phyloP scores from a whole-genome alignment of 2,797 vertebrate genomes.

The Rhinoraja longicauda region DNA sequence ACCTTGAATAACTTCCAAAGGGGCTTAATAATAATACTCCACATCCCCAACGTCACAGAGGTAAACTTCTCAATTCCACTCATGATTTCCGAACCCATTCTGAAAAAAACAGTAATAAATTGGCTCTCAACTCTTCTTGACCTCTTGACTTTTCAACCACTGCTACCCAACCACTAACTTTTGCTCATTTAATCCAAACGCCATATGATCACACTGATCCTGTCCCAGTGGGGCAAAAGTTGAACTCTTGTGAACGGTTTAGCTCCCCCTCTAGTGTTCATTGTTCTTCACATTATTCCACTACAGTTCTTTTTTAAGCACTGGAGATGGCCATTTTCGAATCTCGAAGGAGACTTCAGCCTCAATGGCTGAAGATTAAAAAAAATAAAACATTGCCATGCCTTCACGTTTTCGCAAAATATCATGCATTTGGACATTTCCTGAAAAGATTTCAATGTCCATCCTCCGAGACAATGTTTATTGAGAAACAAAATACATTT shows the following conservation, averaged over 20 bases:
- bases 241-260: constrained; percentile 70
- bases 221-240: constrained; percentile 58
- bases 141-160: constrained; percentile 72
- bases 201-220: constrained; percentile 56
- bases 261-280: constrained; percentile 99
- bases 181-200: constrained; percentile 60
- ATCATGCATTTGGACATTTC: background rate
- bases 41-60: constrained; percentile 62
- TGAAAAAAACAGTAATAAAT: constrained; percentile 67
- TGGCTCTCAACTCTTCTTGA: constrained; percentile 63
- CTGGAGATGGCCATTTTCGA: constrained; percentile 45
- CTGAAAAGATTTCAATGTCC: background rate
- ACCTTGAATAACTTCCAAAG: constrained; percentile 79
- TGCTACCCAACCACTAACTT: constrained; percentile 65
- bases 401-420: background rate
- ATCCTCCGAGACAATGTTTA: background rate
- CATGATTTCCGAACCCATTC: constrained; percentile 54
- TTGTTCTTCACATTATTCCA: constrained; percentile 60
- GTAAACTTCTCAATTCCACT: constrained; percentile 64
- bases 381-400: background rate
- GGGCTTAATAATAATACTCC: constrained; percentile 70
- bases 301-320: constrained; percentile 45
- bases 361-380: constrained; percentile 8
- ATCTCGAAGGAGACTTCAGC: constrained; percentile 42
- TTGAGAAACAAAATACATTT: background rate